Percentiles rank a stretch among this genome's conserved stretches.
Evolutionary conservation across 2,888 invertebrate genomes (phyloP).

Genomic region (Torymus auratus): DNA sequence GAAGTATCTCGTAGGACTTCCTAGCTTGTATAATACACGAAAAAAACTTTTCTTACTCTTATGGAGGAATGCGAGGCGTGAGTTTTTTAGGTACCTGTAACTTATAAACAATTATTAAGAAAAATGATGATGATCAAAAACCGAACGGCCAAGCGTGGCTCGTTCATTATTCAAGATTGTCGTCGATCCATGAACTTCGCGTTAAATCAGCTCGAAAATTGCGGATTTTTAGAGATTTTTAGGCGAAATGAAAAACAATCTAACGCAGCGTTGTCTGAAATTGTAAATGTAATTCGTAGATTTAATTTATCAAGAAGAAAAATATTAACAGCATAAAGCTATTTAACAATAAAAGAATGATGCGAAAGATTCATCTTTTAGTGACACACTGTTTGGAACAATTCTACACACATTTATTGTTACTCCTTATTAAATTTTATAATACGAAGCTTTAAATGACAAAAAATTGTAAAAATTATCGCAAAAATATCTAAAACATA

Average conservation of each 20-base stretch:
- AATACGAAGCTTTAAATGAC: too few relatives aligned
- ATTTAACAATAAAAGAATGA: too few relatives aligned
- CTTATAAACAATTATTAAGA: slow-evolving; percentile 60
- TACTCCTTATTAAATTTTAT: too few relatives aligned
- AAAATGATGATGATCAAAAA: slow-evolving; percentile 10
- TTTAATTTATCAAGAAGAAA: too few relatives aligned
- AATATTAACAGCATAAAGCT: too few relatives aligned
- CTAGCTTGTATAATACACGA: slow-evolving; percentile 61
- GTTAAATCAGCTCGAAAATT: not conserved
- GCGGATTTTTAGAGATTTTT: not conserved
- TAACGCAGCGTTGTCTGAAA: too few relatives aligned
- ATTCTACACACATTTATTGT: too few relatives aligned
- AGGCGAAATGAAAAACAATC: not conserved
- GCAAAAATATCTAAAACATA: too few relatives aligned
- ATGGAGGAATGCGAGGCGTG: slow-evolving; percentile 61
- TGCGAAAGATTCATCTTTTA: too few relatives aligned
- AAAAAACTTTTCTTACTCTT: slow-evolving; percentile 66
- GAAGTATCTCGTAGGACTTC: slow-evolving; percentile 59
- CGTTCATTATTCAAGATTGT: not conserved
- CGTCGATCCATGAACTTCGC: slow-evolving; percentile 7
- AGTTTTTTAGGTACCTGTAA: slow-evolving; percentile 67
- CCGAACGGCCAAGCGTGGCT: not conserved
- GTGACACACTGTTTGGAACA: too few relatives aligned
- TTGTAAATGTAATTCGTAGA: too few relatives aligned
- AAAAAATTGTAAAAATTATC: too few relatives aligned